A percentile compares a stretch with the other conserved stretches of the same genome.
Evolutionary conservation across 2,797 vertebrate genomes (phyloP).

Genomic region (Allobates femoralis): DNA sequence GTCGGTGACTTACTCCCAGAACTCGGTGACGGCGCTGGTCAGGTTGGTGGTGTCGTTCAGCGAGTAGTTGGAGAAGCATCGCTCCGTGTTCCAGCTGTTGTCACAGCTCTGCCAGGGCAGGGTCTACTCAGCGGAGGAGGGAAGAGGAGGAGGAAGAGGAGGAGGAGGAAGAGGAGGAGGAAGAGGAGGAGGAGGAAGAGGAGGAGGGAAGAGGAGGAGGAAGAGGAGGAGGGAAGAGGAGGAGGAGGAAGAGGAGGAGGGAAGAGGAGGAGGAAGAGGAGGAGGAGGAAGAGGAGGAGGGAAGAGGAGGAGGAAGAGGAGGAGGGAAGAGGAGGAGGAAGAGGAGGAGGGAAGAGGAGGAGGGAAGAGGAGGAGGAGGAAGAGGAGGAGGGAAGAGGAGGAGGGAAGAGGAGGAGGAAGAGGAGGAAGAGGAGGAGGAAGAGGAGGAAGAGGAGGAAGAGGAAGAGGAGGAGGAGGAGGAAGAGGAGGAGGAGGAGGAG

Average conservation of each 20-base stretch:
- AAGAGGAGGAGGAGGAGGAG: neutral
- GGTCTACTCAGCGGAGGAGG: slow-evolving; percentile 73
- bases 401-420: neutral
- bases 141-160: neutral
- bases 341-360: neutral
- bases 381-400: neutral
- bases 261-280: neutral
- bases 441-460: too few relatives aligned
- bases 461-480: neutral
- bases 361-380: neutral
- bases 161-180: neutral
- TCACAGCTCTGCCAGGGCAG: slow-evolving; percentile 90
- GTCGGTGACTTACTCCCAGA: slow-evolving; percentile 89
- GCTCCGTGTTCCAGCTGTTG: slow-evolving; percentile 88
- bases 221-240: neutral
- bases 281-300: neutral
- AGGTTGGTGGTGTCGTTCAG: slow-evolving; percentile 88
- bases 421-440: too few relatives aligned
- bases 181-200: neutral
- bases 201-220: neutral
- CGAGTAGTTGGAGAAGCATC: slow-evolving; percentile 91
- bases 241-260: too few relatives aligned
- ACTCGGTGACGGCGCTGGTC: slow-evolving; percentile 89
- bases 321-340: neutral
- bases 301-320: neutral